These are phyloP conservation scores for Calypte anna DNA, from an alignment of 2,113 vertebrate species.

Conservation along the genomic window DNA sequence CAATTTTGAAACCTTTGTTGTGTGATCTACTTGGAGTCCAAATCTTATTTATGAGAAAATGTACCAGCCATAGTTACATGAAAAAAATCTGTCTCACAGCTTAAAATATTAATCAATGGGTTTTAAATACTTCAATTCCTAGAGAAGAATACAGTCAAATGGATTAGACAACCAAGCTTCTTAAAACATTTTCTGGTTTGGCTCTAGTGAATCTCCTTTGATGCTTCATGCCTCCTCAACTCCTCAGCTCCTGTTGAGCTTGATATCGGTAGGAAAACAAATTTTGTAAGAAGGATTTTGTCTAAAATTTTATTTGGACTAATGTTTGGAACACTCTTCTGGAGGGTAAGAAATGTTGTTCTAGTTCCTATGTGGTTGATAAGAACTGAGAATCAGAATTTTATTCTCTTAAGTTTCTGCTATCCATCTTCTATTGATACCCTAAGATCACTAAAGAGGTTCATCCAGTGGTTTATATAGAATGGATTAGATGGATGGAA, in stretches of 20 bases:
- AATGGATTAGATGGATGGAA: background rate
- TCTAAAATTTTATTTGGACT: background rate
- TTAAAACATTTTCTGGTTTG: background rate
- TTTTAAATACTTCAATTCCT: background rate
- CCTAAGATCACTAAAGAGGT: background rate
- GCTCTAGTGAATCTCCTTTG: background rate
- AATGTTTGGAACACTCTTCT: background rate
- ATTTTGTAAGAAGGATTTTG: background rate
- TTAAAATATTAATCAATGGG: background rate
- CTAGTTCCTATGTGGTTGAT: background rate
- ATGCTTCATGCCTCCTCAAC: background rate
- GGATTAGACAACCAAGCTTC: background rate
- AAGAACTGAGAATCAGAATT: background rate
- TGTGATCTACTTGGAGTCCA: background rate
- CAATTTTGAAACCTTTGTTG: background rate
- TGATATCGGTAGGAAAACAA: background rate
- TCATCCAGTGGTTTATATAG: background rate
- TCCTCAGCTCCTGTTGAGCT: background rate
- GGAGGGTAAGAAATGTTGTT: background rate
- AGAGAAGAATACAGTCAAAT: background rate
- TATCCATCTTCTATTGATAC: background rate
- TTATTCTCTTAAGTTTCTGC: background rate
- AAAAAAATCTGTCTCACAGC: background rate
- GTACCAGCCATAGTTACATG: background rate
- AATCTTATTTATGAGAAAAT: background rate